phyloP scores from a whole-genome alignment of 2,113 vertebrate genomes.

The Amazona guildingii region DNA sequence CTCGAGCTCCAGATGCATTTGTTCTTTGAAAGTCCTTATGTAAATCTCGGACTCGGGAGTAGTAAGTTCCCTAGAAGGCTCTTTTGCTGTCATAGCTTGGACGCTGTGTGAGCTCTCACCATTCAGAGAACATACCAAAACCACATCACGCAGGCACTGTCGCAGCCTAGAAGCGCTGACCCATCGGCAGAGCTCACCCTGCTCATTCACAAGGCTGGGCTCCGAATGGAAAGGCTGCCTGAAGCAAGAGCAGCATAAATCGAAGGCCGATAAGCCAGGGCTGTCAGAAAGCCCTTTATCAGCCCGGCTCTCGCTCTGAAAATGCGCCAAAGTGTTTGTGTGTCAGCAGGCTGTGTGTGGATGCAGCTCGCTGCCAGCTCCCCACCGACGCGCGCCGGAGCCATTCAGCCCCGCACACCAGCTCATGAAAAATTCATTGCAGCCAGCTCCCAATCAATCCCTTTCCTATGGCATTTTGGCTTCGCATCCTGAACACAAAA shows the following conservation, averaged over 20 bases:
- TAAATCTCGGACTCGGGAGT: conserved; percentile 86
- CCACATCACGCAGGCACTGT: conserved; percentile 38
- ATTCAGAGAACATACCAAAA: conserved; percentile 43
- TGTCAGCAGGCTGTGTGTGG: conserved; percentile 75
- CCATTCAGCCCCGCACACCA: conserved; percentile 78
- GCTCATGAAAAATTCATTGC: conserved; percentile 79
- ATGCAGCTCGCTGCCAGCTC: conserved; percentile 72
- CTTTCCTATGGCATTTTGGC: conserved; percentile 30
- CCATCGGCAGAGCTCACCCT: conserved; percentile 26
- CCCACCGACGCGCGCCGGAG: conserved; percentile 73
- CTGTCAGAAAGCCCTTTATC: conserved; percentile 60
- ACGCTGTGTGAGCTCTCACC: conserved; percentile 44
- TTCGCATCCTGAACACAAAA: not conserved
- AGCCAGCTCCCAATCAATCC: conserved; percentile 58
- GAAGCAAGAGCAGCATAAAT: conserved; percentile 25
- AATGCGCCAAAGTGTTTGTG: conserved; percentile 67
- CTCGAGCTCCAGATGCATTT: conserved; percentile 98
- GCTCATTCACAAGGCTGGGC: not conserved
- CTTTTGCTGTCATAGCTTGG: conserved; percentile 84
- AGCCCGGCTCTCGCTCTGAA: conserved; percentile 69
- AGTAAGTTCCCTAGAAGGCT: conserved; percentile 79
- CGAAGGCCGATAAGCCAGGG: conserved; percentile 30
- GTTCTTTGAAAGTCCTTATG: conserved; percentile 97
- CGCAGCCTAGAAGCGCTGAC: not conserved
- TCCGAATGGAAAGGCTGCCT: conserved; percentile 38